Percentiles rank a stretch among this genome's conserved stretches.
These are phyloP conservation scores for Chaitophorus viminalis DNA, from an alignment of 2,888 invertebrate species.

Conservation along the genomic window DNA sequence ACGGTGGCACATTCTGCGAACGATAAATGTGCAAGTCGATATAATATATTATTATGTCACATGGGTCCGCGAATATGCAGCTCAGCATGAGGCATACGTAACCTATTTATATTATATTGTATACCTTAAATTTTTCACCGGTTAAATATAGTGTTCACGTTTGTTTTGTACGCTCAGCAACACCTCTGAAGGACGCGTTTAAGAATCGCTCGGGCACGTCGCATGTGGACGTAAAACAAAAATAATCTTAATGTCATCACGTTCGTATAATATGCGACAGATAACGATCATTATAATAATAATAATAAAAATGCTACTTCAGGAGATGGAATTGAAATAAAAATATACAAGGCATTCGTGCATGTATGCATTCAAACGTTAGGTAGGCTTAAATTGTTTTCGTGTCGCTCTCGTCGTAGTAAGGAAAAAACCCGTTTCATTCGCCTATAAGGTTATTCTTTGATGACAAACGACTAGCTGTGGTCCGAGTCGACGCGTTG, in stretches of 20 bases:
- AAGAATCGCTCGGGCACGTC: background rate
- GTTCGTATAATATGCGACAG: background rate
- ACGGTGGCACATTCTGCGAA: slow-evolving; percentile 9
- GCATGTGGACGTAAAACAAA: slow-evolving; percentile 17
- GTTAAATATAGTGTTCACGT: background rate
- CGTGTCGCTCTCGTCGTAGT: background rate
- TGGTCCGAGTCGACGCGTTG: slow-evolving; percentile 28
- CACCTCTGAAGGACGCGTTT: background rate
- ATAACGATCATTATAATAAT: background rate
- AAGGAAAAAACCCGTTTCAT: slow-evolving; percentile 37
- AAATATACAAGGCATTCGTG: background rate
- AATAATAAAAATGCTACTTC: background rate
- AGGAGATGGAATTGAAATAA: background rate
- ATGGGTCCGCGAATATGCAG: background rate
- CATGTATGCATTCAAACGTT: background rate
- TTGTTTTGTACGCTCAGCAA: background rate
- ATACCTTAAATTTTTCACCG: background rate
- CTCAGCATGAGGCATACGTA: slow-evolving; percentile 2
- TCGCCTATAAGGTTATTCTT: slow-evolving; percentile 39
- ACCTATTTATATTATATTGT: background rate
- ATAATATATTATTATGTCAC: background rate
- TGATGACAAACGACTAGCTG: slow-evolving; percentile 40
- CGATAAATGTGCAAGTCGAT: background rate
- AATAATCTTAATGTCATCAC: slow-evolving; percentile 10
- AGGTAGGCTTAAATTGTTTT: background rate